Conservation (phyloP, 2,888 invertebrate genomes). For the Globia sparganii region DNA sequence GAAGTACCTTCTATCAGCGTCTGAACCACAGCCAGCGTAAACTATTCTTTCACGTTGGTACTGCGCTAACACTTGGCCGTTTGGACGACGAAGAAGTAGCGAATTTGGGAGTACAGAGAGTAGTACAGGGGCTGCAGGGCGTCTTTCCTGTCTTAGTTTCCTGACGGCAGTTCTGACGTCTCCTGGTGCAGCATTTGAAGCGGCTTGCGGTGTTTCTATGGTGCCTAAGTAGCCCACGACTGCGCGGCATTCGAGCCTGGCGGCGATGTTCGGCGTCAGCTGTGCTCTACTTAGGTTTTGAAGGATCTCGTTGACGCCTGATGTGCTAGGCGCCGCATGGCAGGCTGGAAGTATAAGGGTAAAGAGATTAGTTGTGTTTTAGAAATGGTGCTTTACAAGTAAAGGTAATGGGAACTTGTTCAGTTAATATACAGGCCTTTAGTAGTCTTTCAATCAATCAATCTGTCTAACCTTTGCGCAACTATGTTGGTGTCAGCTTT, state of each 20-base stretch:
- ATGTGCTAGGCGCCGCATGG: slow-evolving; percentile 84
- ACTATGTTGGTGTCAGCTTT: too few species aligned
- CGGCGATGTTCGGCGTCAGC: slow-evolving; percentile 82
- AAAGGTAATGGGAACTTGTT: background rate
- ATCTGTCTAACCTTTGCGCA: too few species aligned
- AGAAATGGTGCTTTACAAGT: background rate
- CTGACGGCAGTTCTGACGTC: slow-evolving; percentile 96
- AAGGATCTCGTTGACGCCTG: slow-evolving; percentile 85
- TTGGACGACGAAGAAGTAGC: slow-evolving; percentile 94
- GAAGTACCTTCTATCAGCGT: slow-evolving; percentile 97
- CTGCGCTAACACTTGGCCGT: slow-evolving; percentile 95
- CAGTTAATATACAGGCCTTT: background rate
- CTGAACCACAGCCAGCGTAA: slow-evolving; percentile 97
- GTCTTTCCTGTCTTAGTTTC: slow-evolving; percentile 96
- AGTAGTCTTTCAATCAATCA: too few species aligned
- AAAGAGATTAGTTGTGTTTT: background rate
- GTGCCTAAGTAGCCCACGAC: slow-evolving; percentile 98
- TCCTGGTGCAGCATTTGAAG: slow-evolving; percentile 93
- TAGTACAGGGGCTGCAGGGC: slow-evolving; percentile 95
- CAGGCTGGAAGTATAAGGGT: slow-evolving; percentile 77
- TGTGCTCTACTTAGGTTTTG: slow-evolving; percentile 85
- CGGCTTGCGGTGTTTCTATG: slow-evolving; percentile 97
- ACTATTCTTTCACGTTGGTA: slow-evolving; percentile 96
- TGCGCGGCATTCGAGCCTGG: slow-evolving; percentile 94
- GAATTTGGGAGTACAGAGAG: slow-evolving; percentile 96